Percentiles rank a stretch among this genome's conserved stretches.
Conservation (phyloP, 2,113 vertebrate genomes). For the Nyctereutes procyonoides region DNA sequence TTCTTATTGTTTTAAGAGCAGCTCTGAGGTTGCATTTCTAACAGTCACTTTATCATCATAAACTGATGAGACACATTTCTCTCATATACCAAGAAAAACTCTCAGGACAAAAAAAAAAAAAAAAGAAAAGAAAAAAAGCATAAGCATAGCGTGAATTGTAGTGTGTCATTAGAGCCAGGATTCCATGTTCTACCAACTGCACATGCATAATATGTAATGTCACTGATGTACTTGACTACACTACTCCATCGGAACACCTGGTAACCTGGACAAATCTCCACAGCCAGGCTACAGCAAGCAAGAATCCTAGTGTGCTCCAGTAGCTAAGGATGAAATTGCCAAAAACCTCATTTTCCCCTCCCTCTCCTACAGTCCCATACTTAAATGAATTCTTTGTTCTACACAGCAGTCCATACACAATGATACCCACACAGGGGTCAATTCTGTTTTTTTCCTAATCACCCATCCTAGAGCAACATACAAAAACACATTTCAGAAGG, state of each 20-base stretch:
- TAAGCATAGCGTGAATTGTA: slow-evolving; percentile 32
- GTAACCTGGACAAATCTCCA: neutral
- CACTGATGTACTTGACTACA: neutral
- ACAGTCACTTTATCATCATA: neutral
- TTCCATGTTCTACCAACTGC: neutral
- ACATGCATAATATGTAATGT: neutral
- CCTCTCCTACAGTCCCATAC: neutral
- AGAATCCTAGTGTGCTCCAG: neutral
- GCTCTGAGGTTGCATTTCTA: slow-evolving; percentile 43
- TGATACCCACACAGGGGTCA: neutral
- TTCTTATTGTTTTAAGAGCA: slow-evolving; percentile 55
- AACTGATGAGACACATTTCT: neutral
- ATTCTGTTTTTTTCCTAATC: neutral
- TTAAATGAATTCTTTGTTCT: neutral
- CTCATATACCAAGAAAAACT: slow-evolving; percentile 3
- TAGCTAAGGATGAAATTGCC: neutral
- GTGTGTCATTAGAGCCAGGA: neutral
- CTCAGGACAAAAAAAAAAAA: neutral
- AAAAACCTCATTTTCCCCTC: neutral
- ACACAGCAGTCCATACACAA: neutral
- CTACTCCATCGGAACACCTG: neutral
- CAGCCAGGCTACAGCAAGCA: slow-evolving; percentile 21
- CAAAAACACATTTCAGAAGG: neutral
- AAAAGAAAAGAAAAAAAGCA: neutral
- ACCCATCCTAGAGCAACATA: neutral